A percentile compares a stretch with the other conserved stretches of the same genome.
phyloP scores from a whole-genome alignment of 2,113 vertebrate genomes.

The Scatophagus argus region DNA sequence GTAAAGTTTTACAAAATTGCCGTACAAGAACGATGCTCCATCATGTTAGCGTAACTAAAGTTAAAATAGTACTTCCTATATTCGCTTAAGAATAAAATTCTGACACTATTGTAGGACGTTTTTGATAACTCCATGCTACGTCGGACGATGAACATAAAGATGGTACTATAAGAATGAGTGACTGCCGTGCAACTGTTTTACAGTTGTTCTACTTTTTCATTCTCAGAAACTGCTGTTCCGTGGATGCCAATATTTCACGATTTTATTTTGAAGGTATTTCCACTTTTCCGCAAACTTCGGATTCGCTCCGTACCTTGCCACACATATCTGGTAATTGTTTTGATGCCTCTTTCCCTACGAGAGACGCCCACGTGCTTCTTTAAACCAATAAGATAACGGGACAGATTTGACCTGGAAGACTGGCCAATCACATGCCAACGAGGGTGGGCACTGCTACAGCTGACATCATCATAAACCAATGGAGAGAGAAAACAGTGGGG shows the following conservation, averaged over 20 bases:
- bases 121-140: neutral
- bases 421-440: conserved; percentile 11
- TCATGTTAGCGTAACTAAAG: rapidly evolving
- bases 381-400: conserved; percentile 46
- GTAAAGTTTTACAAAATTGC: neutral
- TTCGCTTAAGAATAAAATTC: conserved; percentile 22
- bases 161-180: rapidly evolving
- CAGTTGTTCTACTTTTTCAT: neutral
- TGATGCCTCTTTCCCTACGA: conserved; percentile 1
- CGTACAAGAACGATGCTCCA: neutral
- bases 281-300: rapidly evolving
- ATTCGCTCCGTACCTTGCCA: neutral
- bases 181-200: neutral
- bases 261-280: conserved; percentile 43
- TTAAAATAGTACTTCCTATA: neutral
- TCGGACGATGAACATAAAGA: rapidly evolving
- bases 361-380: conserved; percentile 25
- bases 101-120: neutral
- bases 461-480: conserved; percentile 77
- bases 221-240: neutral
- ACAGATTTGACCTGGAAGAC: conserved; percentile 7
- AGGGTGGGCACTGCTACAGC: conserved; percentile 37
- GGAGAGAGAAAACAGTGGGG: conserved; percentile 18
- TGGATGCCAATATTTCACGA: rapidly evolving
- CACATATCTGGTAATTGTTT: conserved; percentile 11